Evolutionary conservation across 2,888 invertebrate genomes (phyloP).

Genomic region (Philopedon plagiatum): DNA sequence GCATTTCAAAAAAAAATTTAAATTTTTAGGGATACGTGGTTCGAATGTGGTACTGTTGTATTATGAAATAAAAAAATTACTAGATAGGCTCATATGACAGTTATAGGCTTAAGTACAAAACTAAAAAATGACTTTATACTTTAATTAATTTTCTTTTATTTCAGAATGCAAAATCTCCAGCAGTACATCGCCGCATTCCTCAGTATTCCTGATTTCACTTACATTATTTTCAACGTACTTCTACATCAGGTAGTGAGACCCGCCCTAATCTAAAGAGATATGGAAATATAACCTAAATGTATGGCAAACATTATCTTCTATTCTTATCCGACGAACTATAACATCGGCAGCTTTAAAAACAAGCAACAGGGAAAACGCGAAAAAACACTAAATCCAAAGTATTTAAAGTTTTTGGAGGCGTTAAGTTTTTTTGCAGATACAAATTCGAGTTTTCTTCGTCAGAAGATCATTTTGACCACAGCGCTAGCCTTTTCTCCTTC

Average conservation of each 20-base stretch:
- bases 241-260: conserved; percentile 53
- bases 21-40: too few species aligned
- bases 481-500: too few species aligned
- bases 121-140: too few species aligned
- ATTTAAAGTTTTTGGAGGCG: conserved; percentile 49
- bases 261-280: background rate
- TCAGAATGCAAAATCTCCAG: conserved; percentile 51
- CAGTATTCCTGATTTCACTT: conserved; percentile 55
- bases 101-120: too few species aligned
- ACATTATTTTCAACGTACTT: conserved; percentile 53
- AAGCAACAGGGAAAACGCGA: conserved; percentile 34
- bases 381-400: conserved; percentile 59
- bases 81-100: too few species aligned
- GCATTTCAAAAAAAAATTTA: too few species aligned
- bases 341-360: conserved; percentile 62
- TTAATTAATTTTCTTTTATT: conserved; percentile 39
- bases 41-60: too few species aligned
- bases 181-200: conserved; percentile 51
- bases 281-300: background rate
- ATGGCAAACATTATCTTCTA: background rate
- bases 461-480: too few species aligned
- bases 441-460: too few species aligned
- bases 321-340: conserved; percentile 56
- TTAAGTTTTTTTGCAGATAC: conserved; percentile 9
- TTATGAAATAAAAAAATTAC: too few species aligned